Evolutionary conservation across 30 jellyfish, hydroid and myxozoan species (phyloP), one percentile per base, ranked within the genome.

Genomic region (Sanderia malayensis): DNA sequence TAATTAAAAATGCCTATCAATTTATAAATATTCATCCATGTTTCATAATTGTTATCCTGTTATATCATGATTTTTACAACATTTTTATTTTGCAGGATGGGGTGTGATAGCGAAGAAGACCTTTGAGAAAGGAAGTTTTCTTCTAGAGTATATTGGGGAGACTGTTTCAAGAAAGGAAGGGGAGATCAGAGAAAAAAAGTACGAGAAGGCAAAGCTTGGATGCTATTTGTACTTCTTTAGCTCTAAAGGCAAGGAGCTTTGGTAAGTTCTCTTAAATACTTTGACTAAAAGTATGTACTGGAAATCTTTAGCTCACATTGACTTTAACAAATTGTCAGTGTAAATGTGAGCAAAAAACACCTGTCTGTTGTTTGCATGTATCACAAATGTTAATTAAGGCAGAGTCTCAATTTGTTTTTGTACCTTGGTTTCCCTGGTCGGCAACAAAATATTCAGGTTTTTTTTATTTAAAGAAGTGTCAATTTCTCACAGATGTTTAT

Each of bases 301-400:
- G 52, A 37, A 37, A 37, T 37, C 52, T 37, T 37, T 37, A 37
- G 52, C 52, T 37, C 52, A 37, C 52, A 37, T 37, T 37, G 52
- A 13, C 6, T 4, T 37, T 37, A 13, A 37, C 52, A 37, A 37
- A 37, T 37, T 37, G 6, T 37, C 52, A 37, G 52, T 37, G 52
- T 37, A 37, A 37, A 37, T 37, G 52, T 37, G 52, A 37, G 52
- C 52, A 37, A 37, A 37, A 37, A 37, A 37, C 10, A 13, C 52
- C 52, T 37, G 52, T 37, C 52, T 37, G 52, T 37, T 37, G 52
- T 37, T 37, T 37, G 52, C 52, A 37, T 37, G 52, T 37, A 37
- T 37, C 6, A 37, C 52, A 37, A 37, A 13, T 37, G 52, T 37
- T 37, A 4, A 37, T 6, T 37, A 37, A 13, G 52, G 52, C 52